Percentiles rank a stretch among this genome's conserved stretches.
phyloP scores from a whole-genome alignment of 2,888 invertebrate species.

The Thymelicus acteon region DNA sequence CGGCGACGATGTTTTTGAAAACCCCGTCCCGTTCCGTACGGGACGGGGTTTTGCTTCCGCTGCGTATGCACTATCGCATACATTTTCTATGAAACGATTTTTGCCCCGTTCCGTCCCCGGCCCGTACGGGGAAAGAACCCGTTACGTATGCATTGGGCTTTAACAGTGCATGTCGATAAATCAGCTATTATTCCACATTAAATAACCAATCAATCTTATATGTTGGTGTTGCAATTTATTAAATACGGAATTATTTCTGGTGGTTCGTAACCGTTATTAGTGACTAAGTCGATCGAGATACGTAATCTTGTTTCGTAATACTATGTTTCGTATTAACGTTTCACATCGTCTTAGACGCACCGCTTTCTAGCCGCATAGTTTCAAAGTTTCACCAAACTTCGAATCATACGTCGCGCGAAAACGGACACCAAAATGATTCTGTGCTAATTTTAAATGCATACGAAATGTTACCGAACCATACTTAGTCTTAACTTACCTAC shows the following conservation, averaged over 20 bases:
- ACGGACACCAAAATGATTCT: conserved; percentile 11
- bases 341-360: conserved; percentile 43
- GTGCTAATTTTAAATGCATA: conserved; percentile 6
- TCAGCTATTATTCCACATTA: conserved; percentile 21
- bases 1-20: too few relatives aligned
- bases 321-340: conserved; percentile 41
- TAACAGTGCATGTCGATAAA: conserved; percentile 16
- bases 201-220: conserved; percentile 21
- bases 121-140: too few relatives aligned
- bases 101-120: too few relatives aligned
- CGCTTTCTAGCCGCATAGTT: conserved; percentile 54
- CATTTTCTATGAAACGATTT: too few relatives aligned
- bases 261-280: conserved; percentile 20
- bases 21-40: too few relatives aligned
- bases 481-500: background rate
- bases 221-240: conserved; percentile 19
- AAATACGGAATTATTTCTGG: conserved; percentile 28
- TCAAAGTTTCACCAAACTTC: conserved; percentile 40
- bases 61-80: too few relatives aligned
- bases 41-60: too few relatives aligned
- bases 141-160: too few relatives aligned
- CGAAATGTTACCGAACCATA: background rate
- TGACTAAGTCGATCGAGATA: conserved; percentile 22
- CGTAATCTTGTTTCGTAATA: conserved; percentile 38
- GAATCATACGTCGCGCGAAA: conserved; percentile 25